phyloP scores from a whole-genome alignment of 2,888 invertebrate genomes.

The Andrena trimmerana region DNA sequence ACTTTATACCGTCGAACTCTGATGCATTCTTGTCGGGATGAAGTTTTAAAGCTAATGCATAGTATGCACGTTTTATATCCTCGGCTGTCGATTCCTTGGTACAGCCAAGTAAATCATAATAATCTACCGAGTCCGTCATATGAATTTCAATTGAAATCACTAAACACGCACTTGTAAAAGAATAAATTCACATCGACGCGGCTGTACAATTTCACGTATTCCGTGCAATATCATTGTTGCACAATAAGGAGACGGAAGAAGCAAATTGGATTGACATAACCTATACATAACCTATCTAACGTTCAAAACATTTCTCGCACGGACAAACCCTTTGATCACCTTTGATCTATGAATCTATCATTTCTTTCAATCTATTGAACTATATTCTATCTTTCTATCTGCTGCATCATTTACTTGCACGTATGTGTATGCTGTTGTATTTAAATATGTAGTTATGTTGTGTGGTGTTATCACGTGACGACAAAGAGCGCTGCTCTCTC shows the following conservation, averaged over 20 bases:
- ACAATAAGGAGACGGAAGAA: neutral
- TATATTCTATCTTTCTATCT: neutral
- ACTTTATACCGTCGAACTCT: constrained; percentile 80
- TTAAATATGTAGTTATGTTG: too few species aligned
- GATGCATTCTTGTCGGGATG: constrained; percentile 88
- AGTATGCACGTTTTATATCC: constrained; percentile 88
- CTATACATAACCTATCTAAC: constrained; percentile 34
- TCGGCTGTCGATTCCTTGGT: constrained; percentile 86
- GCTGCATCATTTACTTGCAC: neutral
- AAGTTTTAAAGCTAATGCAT: constrained; percentile 86
- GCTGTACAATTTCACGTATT: neutral
- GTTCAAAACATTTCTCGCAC: neutral
- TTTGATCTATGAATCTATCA: too few species aligned
- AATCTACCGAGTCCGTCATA: constrained; percentile 76
- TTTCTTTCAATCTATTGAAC: too few species aligned
- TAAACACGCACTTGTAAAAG: neutral
- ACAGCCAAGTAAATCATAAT: constrained; percentile 87
- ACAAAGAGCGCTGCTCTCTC: neutral
- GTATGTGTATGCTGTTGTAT: neutral
- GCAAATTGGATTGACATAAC: constrained; percentile 17
- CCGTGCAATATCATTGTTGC: neutral
- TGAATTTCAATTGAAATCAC: neutral
- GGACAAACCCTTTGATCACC: neutral
- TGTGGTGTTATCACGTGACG: neutral
- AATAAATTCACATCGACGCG: neutral